Percentiles rank a stretch among this genome's conserved stretches.
Conservation (phyloP, 2,797 vertebrate genomes). For the Parauchenoglanis punctatus region DNA sequence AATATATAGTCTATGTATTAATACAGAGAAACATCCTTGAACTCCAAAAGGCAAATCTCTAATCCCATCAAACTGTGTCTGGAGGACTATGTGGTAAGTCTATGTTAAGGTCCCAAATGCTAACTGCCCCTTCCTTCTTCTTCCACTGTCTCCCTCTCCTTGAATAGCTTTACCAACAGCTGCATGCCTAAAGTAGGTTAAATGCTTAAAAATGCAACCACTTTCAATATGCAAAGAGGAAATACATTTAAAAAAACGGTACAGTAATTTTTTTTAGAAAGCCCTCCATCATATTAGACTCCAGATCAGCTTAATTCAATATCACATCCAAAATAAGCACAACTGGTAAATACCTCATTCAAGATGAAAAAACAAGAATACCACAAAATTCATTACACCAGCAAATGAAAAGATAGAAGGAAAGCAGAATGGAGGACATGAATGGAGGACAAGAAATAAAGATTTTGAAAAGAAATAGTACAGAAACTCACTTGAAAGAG, state of each 20-base stretch:
- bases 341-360: background rate
- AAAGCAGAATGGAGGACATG: conserved; percentile 13
- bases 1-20: background rate
- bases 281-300: background rate
- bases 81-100: conserved; percentile 5
- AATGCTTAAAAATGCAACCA: conserved; percentile 31
- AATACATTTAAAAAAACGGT: background rate
- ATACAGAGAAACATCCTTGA: background rate
- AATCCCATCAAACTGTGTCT: conserved; percentile 60
- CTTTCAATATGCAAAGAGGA: conserved; percentile 11
- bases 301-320: background rate
- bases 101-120: background rate
- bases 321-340: background rate
- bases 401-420: background rate
- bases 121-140: conserved; percentile 9
- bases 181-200: conserved; percentile 61
- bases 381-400: background rate
- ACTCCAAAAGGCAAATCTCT: background rate
- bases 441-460: background rate
- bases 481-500: conserved; percentile 66
- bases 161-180: conserved; percentile 60
- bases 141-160: conserved; percentile 24
- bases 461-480: background rate
- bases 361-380: background rate
- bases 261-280: background rate